Conservation (phyloP, 2,888 invertebrate genomes). For the Andricus quercusramuli region DNA sequence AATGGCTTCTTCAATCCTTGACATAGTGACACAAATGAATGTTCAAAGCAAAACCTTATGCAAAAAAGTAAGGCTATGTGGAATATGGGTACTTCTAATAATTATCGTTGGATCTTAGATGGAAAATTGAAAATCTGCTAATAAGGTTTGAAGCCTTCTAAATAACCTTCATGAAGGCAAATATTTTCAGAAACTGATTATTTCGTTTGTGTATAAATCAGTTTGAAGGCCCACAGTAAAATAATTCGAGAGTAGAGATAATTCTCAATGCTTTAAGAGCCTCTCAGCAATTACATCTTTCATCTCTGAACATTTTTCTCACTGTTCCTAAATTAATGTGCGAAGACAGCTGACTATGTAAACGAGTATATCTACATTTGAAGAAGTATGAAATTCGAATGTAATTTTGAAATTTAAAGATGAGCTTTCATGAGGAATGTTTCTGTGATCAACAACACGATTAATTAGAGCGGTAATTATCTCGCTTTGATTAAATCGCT, state of each 20-base stretch:
- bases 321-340: slow-evolving; percentile 62
- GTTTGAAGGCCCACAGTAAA: background rate
- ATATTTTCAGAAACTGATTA: background rate
- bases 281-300: slow-evolving; percentile 62
- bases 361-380: slow-evolving; percentile 50
- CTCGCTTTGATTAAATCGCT: slow-evolving; percentile 24
- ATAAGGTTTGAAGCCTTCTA: background rate
- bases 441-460: slow-evolving; percentile 1
- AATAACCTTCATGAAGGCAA: background rate
- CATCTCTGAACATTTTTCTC: slow-evolving; percentile 61
- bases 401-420: slow-evolving; percentile 5
- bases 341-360: slow-evolving; percentile 58
- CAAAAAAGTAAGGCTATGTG: background rate
- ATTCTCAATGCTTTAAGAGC: slow-evolving; percentile 50
- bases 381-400: background rate
- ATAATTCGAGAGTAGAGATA: background rate
- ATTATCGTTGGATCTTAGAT: background rate
- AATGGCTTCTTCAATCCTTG: slow-evolving; percentile 24
- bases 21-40: slow-evolving; percentile 25
- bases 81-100: background rate
- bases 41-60: slow-evolving; percentile 5
- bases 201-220: background rate
- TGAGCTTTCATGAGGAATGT: background rate
- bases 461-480: slow-evolving; percentile 28
- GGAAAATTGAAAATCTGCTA: background rate